Conservation (phyloP, 2,888 invertebrate species). For the Tuberolachnus salignus region DNA sequence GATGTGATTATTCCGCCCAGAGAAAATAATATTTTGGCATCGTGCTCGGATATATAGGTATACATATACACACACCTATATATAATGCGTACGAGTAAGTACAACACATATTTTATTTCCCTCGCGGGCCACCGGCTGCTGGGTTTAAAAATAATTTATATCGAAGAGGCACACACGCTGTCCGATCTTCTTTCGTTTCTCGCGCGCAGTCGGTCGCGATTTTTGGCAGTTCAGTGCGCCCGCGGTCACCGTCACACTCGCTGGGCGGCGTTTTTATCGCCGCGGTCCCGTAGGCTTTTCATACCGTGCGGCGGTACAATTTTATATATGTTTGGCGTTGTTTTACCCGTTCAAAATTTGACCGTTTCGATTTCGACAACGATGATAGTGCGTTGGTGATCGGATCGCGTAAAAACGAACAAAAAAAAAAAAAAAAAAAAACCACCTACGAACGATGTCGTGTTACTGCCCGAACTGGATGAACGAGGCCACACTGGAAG, state of each 20-base stretch:
- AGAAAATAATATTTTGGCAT: slow-evolving; percentile 26
- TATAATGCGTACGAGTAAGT: background rate
- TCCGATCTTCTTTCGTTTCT: slow-evolving; percentile 22
- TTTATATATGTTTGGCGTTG: too few relatives aligned
- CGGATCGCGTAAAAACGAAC: too few relatives aligned
- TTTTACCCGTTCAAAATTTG: too few relatives aligned
- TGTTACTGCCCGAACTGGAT: slow-evolving; percentile 52
- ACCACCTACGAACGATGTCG: slow-evolving; percentile 27
- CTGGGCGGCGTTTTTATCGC: background rate
- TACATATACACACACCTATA: background rate
- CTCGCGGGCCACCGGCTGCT: slow-evolving; percentile 36
- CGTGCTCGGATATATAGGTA: background rate
- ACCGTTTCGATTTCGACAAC: background rate
- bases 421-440: too few relatives aligned
- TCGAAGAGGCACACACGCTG: slow-evolving; percentile 42
- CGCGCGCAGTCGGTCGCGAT: slow-evolving; percentile 27
- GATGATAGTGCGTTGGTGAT: slow-evolving; percentile 39
- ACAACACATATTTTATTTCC: background rate
- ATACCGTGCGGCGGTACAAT: background rate
- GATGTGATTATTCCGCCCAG: background rate
- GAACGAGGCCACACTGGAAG: slow-evolving; percentile 67
- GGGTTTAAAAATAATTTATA: slow-evolving; percentile 54
- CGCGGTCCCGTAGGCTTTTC: background rate
- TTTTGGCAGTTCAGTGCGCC: slow-evolving; percentile 37
- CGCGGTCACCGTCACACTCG: background rate